Evolutionary conservation across 1,140 invertebrate species (phyloP).

Genomic region (Dinothrombium tinctorium): DNA sequence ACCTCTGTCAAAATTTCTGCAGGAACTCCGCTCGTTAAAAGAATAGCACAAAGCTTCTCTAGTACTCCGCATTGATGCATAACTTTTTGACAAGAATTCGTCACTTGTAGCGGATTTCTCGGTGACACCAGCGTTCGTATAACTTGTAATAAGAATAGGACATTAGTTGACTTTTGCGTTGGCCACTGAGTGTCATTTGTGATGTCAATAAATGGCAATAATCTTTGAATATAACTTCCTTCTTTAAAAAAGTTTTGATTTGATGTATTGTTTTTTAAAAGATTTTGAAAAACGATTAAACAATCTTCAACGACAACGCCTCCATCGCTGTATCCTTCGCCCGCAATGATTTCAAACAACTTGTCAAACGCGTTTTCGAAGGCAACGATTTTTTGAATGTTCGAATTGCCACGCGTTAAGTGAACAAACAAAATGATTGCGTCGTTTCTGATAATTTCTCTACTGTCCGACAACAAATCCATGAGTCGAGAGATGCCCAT

Average conservation of each 20-base stretch:
- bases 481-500: conserved; percentile 95
- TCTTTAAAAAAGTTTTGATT: conserved; percentile 99
- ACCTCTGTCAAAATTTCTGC: conserved; percentile 76
- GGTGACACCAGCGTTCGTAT: conserved; percentile 71
- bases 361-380: conserved; percentile 97
- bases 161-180: conserved; percentile 79
- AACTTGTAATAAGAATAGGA: conserved; percentile 33
- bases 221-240: conserved; percentile 66
- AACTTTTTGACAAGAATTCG: conserved; percentile 57
- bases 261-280: conserved; percentile 80
- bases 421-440: conserved; percentile 74
- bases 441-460: conserved; percentile 92
- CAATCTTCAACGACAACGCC: conserved; percentile 96
- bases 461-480: conserved; percentile 72
- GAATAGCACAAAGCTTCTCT: conserved; percentile 43
- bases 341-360: conserved; percentile 69
- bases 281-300: conserved; percentile 72
- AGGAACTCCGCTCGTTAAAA: conserved; percentile 89
- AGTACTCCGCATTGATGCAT: conserved; percentile 59
- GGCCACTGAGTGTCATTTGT: conserved; percentile 51
- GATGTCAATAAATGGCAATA: conserved; percentile 62
- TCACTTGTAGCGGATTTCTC: conserved; percentile 50
- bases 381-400: conserved; percentile 97
- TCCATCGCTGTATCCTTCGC: conserved; percentile 80
- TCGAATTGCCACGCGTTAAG: conserved; percentile 81